These are phyloP conservation scores for Notamacropus eugenii DNA, from an alignment of 2,797 vertebrate genomes.

Conservation along the genomic window DNA sequence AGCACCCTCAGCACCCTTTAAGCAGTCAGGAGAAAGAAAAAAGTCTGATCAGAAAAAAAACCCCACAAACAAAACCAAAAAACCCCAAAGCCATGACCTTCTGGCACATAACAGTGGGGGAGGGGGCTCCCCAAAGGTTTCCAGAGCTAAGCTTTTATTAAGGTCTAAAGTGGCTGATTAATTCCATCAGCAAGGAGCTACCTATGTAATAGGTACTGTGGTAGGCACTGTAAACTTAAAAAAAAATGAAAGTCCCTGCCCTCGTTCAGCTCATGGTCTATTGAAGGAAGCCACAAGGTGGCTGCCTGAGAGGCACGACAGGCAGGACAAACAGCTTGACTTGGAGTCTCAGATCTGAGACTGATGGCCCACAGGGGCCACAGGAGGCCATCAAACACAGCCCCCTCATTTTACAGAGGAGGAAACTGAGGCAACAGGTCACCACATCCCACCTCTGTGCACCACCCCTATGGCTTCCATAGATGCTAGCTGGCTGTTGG, in stretches of 20 bases:
- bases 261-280: neutral
- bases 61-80: neutral
- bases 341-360: neutral
- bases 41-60: neutral
- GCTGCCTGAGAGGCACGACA: neutral
- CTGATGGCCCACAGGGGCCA: neutral
- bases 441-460: too few species aligned
- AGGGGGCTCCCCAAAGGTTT: too few species aligned
- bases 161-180: neutral
- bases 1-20: conserved; percentile 11
- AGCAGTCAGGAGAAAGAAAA: neutral
- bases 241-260: neutral
- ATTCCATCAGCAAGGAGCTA: neutral
- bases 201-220: neutral
- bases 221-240: too few species aligned
- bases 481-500: too few species aligned
- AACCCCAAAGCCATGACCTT: neutral
- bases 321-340: neutral
- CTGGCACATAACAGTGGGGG: too few species aligned
- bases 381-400: neutral
- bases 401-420: neutral
- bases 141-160: neutral
- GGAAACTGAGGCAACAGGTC: neutral
- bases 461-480: too few species aligned
- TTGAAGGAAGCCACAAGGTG: neutral